Evolutionary conservation across 1,140 invertebrate genomes (phyloP), one percentile per base, ranked within the genome.

Genomic region (Cryptotermes secundus): DNA sequence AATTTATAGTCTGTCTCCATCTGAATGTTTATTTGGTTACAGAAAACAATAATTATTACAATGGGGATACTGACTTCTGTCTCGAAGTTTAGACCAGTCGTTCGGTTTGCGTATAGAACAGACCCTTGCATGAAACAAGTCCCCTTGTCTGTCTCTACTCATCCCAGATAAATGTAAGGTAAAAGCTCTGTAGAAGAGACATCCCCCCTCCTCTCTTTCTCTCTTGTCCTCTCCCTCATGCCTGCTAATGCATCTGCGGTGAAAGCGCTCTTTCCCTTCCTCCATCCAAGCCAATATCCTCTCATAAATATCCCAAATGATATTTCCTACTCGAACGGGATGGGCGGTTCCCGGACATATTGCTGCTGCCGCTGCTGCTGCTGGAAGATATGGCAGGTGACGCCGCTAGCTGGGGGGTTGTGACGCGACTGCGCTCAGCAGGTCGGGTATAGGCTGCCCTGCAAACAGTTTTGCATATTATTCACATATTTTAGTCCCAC

Each of bases 381-480:
- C 59, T 72, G 42, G 36, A 81, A 81, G 80, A 81, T 49, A 35
- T 81, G 80, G 80, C 80, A 81, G 80, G 80, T 81, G 80, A 49
- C 42, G 59, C 59, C 59, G n/a, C n/a, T 31, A 10, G 59, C 26
- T n/a, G 59, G n/a, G 59, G n/a, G 14, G n/a, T 72, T 31, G 59
- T 72, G 59, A 72, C 59, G 59, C 59, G 59, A 72, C 59, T 72
- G 59, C 59, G 59, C 59, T n/a, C 26, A n/a, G 59, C 59, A 14
- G 7, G 59, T 72, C 59, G 59, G n/a, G 59, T 72, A 31, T 31
- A 72, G 59, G 59, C 26, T 72, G n/a, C n/a, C 59, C 59, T 72
- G 59, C 26, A 31, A 72, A 72, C n/a, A 10, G 59, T n/a, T 72
- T 31, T 72, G 59, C 59, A n/a, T 14, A 4, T 59, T 59, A 59